Conservation (phyloP, 2,888 invertebrate species). For the Cataglyphis livida region DNA sequence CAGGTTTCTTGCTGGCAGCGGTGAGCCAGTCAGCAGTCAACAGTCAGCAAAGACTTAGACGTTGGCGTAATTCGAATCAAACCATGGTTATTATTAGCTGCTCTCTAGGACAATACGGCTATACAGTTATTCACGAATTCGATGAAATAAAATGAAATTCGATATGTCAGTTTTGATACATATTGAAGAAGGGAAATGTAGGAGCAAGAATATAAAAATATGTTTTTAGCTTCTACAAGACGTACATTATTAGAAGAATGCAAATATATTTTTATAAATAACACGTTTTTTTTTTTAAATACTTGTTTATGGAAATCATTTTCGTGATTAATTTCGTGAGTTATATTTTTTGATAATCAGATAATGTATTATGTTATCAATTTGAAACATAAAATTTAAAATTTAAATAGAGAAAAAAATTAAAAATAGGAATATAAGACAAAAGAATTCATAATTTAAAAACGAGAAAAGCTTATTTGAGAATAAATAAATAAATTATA, state of each 20-base stretch:
- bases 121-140: neutral
- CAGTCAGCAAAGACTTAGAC: conserved; percentile 25
- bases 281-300: neutral
- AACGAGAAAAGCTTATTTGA: neutral
- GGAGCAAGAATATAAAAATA: neutral
- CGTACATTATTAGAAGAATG: neutral
- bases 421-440: neutral
- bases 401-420: neutral
- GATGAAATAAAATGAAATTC: neutral
- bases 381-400: neutral
- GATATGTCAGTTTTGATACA: neutral
- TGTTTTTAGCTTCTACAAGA: neutral
- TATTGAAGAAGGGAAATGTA: neutral
- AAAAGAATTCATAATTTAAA: neutral
- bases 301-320: neutral
- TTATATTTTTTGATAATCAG: neutral
- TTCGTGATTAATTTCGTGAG: neutral
- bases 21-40: conserved; percentile 24
- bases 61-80: conserved; percentile 47
- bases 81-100: conserved; percentile 9
- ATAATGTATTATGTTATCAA: neutral
- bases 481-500: neutral
- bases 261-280: neutral
- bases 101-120: conserved; percentile 13
- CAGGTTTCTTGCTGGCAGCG: conserved; percentile 57